phyloP scores from a whole-genome alignment of 2,888 invertebrate species.

The Diploptera punctata region DNA sequence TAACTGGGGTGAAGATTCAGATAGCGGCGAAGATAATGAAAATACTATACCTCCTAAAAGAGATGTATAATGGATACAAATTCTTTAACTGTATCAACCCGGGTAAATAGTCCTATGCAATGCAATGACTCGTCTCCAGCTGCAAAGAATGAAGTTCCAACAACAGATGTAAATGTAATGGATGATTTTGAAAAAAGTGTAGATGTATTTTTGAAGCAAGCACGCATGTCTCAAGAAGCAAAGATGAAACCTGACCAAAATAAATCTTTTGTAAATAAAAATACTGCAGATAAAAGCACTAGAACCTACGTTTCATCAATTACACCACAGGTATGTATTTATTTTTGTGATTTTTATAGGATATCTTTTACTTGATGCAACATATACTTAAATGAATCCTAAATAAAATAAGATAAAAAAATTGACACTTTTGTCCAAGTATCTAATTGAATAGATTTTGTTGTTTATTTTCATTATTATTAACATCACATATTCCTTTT shows the following conservation, averaged over 20 bases:
- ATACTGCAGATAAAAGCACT: neutral
- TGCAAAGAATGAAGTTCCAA: too few species aligned
- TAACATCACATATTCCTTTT: too few species aligned
- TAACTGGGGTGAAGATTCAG: conserved; percentile 22
- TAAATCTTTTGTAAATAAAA: conserved; percentile 30
- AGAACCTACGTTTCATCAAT: neutral
- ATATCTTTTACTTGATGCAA: too few species aligned
- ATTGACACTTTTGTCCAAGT: too few species aligned
- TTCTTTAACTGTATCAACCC: neutral
- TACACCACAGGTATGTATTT: conserved; percentile 47
- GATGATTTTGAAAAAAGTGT: conserved; percentile 54
- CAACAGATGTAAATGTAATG: too few species aligned
- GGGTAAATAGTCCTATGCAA: too few species aligned
- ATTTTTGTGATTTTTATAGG: too few species aligned
- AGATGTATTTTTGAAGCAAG: conserved; percentile 51
- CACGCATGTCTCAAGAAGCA: conserved; percentile 43
- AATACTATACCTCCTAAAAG: conserved; percentile 1
- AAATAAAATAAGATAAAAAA: too few species aligned
- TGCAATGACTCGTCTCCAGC: too few species aligned
- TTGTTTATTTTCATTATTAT: too few species aligned
- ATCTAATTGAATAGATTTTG: too few species aligned
- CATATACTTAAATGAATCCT: too few species aligned
- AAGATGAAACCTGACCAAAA: conserved; percentile 21
- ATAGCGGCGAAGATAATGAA: conserved; percentile 2
- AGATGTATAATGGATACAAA: conserved; percentile 13